These are phyloP conservation scores for Sorex araneus DNA, from an alignment of 2,113 vertebrate genomes.

Conservation along the genomic window DNA sequence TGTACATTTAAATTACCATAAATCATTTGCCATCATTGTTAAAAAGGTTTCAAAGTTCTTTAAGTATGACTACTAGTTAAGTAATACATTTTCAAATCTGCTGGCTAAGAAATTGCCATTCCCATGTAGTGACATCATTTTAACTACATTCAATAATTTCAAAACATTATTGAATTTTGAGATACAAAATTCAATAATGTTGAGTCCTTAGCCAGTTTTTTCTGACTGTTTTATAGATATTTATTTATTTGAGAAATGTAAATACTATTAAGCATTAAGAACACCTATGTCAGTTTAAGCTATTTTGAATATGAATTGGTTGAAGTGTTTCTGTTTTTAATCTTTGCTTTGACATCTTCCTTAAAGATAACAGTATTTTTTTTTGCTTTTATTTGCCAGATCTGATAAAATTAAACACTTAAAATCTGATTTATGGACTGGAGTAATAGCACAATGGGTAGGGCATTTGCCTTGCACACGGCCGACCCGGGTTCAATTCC, in stretches of 20 bases:
- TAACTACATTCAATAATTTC: background rate
- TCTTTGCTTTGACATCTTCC: background rate
- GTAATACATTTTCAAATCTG: background rate
- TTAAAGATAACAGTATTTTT: background rate
- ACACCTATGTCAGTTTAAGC: background rate
- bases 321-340: background rate
- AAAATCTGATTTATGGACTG: background rate
- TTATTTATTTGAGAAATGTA: slow-evolving; percentile 17
- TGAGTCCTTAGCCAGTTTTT: background rate
- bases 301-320: background rate
- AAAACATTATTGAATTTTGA: background rate
- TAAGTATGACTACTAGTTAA: background rate
- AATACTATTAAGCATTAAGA: background rate
- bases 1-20: too few species aligned
- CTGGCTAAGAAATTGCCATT: background rate
- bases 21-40: background rate
- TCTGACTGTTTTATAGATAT: background rate
- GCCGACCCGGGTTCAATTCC: too few species aligned
- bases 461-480: too few species aligned
- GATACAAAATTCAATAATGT: background rate
- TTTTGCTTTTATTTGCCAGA: background rate
- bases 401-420: background rate
- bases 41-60: background rate
- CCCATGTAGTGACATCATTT: background rate
- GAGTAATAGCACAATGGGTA: too few species aligned